Evolutionary conservation across 2,113 vertebrate species (phyloP).

Genomic region (Oncorhynchus keta): DNA sequence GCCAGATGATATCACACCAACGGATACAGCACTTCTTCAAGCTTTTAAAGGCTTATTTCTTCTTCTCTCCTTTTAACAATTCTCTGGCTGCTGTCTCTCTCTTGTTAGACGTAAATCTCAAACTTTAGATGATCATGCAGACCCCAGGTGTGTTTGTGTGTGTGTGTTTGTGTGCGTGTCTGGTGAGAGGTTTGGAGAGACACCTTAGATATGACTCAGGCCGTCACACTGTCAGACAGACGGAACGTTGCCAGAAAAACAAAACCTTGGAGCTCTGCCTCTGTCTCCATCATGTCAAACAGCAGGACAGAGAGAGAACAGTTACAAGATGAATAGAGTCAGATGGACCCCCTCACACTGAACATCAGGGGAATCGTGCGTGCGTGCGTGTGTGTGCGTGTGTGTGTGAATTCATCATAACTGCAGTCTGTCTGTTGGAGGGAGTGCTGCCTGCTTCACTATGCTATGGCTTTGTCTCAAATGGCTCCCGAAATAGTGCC

Average conservation of each 20-base stretch:
- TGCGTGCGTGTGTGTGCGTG: not conserved
- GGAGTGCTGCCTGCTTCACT: conserved; percentile 14
- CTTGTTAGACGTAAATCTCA: conserved; percentile 36
- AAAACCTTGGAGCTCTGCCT: conserved; percentile 43
- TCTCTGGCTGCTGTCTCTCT: conserved; percentile 17
- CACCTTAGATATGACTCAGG: conserved; percentile 14
- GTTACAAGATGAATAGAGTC: not conserved
- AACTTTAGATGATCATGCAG: not conserved
- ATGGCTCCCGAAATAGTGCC: no score
- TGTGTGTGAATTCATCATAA: conserved; percentile 22
- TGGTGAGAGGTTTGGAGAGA: conserved; percentile 37
- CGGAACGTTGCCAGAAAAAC: conserved; percentile 55
- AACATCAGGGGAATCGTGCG: not conserved
- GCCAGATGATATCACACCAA: no score
- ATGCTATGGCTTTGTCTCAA: no score
- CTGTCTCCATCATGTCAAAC: conserved; percentile 3
- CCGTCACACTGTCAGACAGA: conserved; percentile 37
- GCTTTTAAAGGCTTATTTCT: not conserved
- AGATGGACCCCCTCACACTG: not conserved
- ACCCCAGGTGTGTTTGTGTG: conserved; percentile 2
- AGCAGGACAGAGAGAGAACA: not conserved
- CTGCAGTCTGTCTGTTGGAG: conserved; percentile 19
- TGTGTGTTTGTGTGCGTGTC: not conserved
- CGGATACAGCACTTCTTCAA: no score
- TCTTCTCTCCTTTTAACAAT: not conserved